These are phyloP conservation scores for Pycnomerus fuliginosus DNA, from an alignment of 2,888 invertebrate species.

Conservation along the genomic window DNA sequence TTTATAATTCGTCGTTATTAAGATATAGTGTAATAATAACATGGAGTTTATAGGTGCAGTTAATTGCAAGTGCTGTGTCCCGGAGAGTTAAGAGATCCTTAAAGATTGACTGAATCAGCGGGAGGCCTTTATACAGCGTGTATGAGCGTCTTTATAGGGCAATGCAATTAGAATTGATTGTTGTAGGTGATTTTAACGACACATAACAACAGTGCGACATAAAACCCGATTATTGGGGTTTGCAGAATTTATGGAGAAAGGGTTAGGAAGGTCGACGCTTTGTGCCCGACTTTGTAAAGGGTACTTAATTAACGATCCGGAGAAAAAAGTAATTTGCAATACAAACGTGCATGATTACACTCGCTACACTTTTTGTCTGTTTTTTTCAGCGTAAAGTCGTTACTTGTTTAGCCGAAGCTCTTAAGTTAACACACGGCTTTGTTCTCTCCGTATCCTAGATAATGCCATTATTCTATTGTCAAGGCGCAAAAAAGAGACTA, in stretches of 20 bases:
- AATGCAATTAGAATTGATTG: conserved; percentile 53
- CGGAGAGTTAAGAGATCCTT: conserved; percentile 46
- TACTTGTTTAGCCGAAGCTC: conserved; percentile 18
- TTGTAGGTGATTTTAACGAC: conserved; percentile 52
- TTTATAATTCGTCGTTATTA: conserved; percentile 35
- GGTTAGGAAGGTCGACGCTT: conserved; percentile 36
- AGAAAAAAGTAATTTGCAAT: conserved; percentile 29
- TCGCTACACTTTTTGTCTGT: conserved; percentile 8
- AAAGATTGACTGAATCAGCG: conserved; percentile 46
- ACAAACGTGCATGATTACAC: conserved; percentile 25
- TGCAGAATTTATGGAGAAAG: conserved; percentile 44
- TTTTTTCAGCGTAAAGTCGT: conserved; percentile 22
- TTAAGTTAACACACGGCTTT: conserved; percentile 15
- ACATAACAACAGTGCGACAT: conserved; percentile 47
- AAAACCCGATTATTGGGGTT: conserved; percentile 48
- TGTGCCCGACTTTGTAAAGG: conserved; percentile 28
- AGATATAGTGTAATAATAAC: conserved; percentile 39
- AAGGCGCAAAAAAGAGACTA: neutral
- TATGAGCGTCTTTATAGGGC: conserved; percentile 48
- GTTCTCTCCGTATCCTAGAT: conserved; percentile 8
- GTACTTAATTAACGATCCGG: conserved; percentile 33
- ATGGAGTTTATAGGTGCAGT: conserved; percentile 44
- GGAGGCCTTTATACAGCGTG: conserved; percentile 46
- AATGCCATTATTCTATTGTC: conserved; percentile 2
- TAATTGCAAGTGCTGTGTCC: conserved; percentile 46